phyloP scores from a whole-genome alignment of 2,888 invertebrate species.

The Mesochorus sp. region DNA sequence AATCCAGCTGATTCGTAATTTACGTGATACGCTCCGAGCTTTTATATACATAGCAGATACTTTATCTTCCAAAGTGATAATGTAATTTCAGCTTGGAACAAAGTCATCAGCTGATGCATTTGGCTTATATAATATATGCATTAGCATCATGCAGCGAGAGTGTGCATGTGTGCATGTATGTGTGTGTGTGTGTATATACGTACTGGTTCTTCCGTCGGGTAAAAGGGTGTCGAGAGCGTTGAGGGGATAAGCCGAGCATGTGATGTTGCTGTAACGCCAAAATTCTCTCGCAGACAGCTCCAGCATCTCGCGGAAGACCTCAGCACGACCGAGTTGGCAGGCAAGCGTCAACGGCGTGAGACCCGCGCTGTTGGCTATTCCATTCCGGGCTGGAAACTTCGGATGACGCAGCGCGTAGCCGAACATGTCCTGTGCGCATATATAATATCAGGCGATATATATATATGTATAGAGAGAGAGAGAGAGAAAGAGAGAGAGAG shows the following conservation, averaged over 20 bases:
- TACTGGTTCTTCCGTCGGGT: constrained; percentile 97
- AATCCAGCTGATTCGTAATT: no score
- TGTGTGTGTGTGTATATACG: no score
- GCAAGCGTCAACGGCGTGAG: constrained; percentile 98
- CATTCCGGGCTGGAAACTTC: constrained; percentile 95
- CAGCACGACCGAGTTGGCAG: constrained; percentile 97
- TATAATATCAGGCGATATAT: constrained; percentile 41
- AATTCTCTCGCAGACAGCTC: constrained; percentile 97
- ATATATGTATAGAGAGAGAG: no score
- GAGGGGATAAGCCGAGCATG: constrained; percentile 98
- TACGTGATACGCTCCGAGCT: no score
- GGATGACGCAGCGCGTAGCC: constrained; percentile 98
- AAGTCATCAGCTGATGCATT: no score
- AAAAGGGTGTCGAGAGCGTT: constrained; percentile 97
- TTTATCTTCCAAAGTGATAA: no score
- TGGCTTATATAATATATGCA: background rate
- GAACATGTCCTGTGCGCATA: constrained; percentile 93
- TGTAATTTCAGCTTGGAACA: no score
- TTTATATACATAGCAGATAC: no score
- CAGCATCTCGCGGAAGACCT: constrained; percentile 98
- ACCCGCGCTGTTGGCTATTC: constrained; percentile 93
- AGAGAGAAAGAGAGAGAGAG: no score
- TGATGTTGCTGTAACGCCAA: constrained; percentile 99
- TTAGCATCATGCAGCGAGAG: background rate
- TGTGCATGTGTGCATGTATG: no score